Percentiles rank a stretch among this genome's conserved stretches.
Conservation (phyloP, 2,113 vertebrate species). For the Dendropsophus ebraccatus region DNA sequence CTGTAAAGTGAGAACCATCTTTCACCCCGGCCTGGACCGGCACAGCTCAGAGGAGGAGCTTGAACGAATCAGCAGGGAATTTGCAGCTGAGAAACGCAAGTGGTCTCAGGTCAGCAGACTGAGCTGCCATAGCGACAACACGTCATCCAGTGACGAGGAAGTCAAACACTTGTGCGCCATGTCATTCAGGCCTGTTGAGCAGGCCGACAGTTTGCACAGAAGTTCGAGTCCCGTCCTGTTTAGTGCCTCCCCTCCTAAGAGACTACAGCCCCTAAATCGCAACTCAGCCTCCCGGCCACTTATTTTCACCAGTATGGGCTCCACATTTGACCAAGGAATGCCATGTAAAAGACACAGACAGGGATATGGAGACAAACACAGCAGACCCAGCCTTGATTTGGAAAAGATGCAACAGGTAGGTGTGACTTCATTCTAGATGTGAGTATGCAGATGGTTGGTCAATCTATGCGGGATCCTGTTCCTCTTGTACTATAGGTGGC, state of each 20-base stretch:
- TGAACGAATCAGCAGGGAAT: slow-evolving; percentile 82
- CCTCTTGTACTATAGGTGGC: neutral
- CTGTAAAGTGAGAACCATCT: slow-evolving; percentile 79
- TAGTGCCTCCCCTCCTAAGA: slow-evolving; percentile 87
- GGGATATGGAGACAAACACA: slow-evolving; percentile 74
- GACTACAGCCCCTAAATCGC: slow-evolving; percentile 78
- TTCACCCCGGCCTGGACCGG: slow-evolving; percentile 83
- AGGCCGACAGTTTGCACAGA: slow-evolving; percentile 64
- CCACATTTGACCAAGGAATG: slow-evolving; percentile 82
- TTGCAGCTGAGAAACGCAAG: slow-evolving; percentile 78
- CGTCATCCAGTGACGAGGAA: slow-evolving; percentile 89
- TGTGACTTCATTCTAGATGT: neutral
- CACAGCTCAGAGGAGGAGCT: slow-evolving; percentile 91
- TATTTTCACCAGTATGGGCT: slow-evolving; percentile 70
- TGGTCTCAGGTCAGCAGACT: slow-evolving; percentile 77
- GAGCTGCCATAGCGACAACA: slow-evolving; percentile 75
- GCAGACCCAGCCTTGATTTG: slow-evolving; percentile 88
- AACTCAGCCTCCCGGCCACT: slow-evolving; percentile 77
- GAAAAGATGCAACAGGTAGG: slow-evolving; percentile 96
- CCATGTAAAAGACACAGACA: slow-evolving; percentile 85
- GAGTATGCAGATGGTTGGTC: neutral
- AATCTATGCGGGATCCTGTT: neutral
- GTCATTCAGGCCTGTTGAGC: slow-evolving; percentile 67
- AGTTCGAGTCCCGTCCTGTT: slow-evolving; percentile 84
- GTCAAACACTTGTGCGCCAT: slow-evolving; percentile 83